These are phyloP conservation scores for Xiphorhynchus erythropygius DNA, from an alignment of 2,797 vertebrate genomes.

Conservation along the genomic window DNA sequence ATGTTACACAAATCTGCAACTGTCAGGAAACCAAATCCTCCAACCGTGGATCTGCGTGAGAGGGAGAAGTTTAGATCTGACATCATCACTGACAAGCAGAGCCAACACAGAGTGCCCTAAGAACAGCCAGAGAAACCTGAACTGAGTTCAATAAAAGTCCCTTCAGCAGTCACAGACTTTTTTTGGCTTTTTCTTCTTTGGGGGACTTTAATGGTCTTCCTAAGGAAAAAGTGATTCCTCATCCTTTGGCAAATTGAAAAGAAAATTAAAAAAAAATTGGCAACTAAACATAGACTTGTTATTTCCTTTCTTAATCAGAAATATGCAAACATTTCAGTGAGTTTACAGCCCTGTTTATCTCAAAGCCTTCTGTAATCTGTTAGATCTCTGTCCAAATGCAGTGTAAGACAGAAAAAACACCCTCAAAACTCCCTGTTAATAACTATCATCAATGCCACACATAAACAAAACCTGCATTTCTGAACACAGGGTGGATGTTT, in stretches of 20 bases:
- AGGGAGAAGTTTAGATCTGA: not conserved
- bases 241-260: not conserved
- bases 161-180: not conserved
- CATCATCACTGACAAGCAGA: not conserved
- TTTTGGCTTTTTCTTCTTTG: not conserved
- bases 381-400: constrained; percentile 39
- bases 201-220: not conserved
- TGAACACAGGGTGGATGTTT: not conserved
- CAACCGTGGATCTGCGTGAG: not conserved
- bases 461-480: constrained; percentile 29
- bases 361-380: not conserved
- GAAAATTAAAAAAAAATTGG: not conserved
- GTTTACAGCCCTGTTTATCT: constrained; percentile 33
- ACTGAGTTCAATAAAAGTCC: not conserved
- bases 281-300: not conserved
- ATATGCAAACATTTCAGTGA: constrained; percentile 13
- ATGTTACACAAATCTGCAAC: not conserved
- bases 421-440: not conserved
- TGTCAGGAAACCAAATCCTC: not conserved
- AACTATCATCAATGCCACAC: not conserved
- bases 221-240: not conserved
- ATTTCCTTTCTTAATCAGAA: constrained; percentile 46
- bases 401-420: not conserved
- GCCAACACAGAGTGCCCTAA: fast-evolving
- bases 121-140: not conserved